Evolutionary conservation across 2,113 vertebrate genomes (phyloP).

Genomic region (Thunnus thynnus): DNA sequence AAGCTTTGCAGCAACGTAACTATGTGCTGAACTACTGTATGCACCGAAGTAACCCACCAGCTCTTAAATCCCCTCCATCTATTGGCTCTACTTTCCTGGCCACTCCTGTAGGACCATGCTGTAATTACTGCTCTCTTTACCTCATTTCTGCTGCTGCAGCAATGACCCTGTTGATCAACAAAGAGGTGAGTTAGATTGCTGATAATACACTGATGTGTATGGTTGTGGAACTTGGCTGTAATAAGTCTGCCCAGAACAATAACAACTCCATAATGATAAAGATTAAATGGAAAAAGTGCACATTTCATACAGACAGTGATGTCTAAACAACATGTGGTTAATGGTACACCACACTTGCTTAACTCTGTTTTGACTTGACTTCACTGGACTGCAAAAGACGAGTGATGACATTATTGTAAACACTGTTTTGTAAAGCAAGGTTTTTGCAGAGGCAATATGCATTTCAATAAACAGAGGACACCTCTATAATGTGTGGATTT

Average conservation of each 20-base stretch:
- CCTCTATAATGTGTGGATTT: not conserved
- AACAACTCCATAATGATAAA: conserved; percentile 47
- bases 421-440: not conserved
- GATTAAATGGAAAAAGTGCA: conserved; percentile 3
- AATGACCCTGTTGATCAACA: conserved; percentile 57
- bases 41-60: conserved; percentile 28
- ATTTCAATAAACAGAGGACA: not conserved
- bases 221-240: conserved; percentile 1
- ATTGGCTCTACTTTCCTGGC: conserved; percentile 16
- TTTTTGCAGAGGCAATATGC: not conserved
- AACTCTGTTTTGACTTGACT: not conserved
- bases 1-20: not conserved
- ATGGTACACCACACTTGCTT: conserved; percentile 3
- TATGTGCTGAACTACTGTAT: not conserved
- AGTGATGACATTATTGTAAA: not conserved
- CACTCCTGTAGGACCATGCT: conserved; percentile 26
- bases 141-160: conserved; percentile 1
- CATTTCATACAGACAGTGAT: conserved; percentile 8
- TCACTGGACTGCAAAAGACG: not conserved
- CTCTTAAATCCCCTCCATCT: not conserved
- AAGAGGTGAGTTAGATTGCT: not conserved
- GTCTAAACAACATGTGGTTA: conserved; percentile 17
- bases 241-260: conserved; percentile 48
- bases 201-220: conserved; percentile 3
- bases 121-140: conserved; percentile 7